These are phyloP conservation scores for Eucidaris tribuloides DNA, from an alignment of 35 echinoderm and acorn worm genomes.

Conservation along the genomic window DNA sequence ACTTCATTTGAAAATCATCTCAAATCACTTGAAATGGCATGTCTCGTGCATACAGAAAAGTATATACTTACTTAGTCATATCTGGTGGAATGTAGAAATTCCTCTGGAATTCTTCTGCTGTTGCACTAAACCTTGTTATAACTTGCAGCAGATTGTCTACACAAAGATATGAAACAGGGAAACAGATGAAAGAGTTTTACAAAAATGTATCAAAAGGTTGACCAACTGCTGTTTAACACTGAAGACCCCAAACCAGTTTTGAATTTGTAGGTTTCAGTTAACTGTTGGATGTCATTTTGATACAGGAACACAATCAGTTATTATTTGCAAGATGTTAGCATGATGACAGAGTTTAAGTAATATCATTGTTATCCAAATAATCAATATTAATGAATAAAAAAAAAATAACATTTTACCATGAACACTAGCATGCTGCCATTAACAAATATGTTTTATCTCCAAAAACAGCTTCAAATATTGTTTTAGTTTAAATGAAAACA, in stretches of 20 bases:
- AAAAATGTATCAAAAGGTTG: neutral
- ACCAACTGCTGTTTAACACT: neutral
- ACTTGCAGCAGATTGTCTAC: neutral
- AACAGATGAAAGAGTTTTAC: neutral
- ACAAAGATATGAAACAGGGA: neutral
- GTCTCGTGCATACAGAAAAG: neutral
- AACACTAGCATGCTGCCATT: no score
- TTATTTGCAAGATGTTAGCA: neutral
- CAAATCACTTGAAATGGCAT: neutral
- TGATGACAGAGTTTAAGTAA: neutral
- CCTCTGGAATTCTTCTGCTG: conserved; percentile 23
- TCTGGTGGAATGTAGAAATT: neutral
- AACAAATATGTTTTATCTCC: no score
- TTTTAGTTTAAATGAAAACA: no score
- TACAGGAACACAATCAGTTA: neutral
- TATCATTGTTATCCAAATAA: neutral
- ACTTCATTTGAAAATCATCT: neutral
- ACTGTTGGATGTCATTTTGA: neutral
- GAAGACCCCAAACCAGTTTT: neutral
- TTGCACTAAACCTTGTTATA: neutral
- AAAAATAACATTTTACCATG: no score
- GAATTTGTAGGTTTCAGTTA: neutral
- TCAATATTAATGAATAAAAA: no score
- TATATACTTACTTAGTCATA: neutral
- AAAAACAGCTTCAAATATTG: no score